Conservation (phyloP, 2,113 vertebrate species). For the Vidua macroura region DNA sequence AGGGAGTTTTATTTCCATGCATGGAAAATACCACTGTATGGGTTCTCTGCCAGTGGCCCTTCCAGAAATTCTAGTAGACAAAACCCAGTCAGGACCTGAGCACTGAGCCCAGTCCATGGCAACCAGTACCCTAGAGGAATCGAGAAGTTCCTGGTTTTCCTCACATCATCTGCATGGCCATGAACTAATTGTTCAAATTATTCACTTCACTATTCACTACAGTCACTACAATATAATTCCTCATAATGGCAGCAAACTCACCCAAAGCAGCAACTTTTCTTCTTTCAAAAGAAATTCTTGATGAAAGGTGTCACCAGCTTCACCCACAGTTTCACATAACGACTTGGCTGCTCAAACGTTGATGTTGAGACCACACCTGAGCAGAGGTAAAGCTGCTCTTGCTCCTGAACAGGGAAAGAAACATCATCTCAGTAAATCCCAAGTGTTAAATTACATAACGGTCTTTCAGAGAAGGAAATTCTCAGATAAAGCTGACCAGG, state of each 20-base stretch:
- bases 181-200: not conserved
- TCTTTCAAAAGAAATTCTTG: slow-evolving; percentile 94
- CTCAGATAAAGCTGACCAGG: not conserved
- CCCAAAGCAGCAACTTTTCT: not conserved
- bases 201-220: too few relatives aligned
- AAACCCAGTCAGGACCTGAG: not conserved
- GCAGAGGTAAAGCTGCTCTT: slow-evolving; percentile 83
- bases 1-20: not conserved
- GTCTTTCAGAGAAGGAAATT: not conserved
- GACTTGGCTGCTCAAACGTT: slow-evolving; percentile 88
- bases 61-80: not conserved
- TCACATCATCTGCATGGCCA: not conserved
- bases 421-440: not conserved
- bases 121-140: not conserved
- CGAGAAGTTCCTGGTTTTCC: not conserved
- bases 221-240: not conserved
- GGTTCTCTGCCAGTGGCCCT: not conserved
- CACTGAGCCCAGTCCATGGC: not conserved
- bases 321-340: slow-evolving; percentile 93
- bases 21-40: not conserved
- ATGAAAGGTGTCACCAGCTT: slow-evolving; percentile 93
- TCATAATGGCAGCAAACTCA: not conserved
- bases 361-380: slow-evolving; percentile 81
- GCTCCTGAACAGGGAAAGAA: slow-evolving; percentile 77
- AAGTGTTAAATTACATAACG: not conserved